Conservation (phyloP, 1,140 invertebrate genomes). For the Wiebesia pumilae region DNA sequence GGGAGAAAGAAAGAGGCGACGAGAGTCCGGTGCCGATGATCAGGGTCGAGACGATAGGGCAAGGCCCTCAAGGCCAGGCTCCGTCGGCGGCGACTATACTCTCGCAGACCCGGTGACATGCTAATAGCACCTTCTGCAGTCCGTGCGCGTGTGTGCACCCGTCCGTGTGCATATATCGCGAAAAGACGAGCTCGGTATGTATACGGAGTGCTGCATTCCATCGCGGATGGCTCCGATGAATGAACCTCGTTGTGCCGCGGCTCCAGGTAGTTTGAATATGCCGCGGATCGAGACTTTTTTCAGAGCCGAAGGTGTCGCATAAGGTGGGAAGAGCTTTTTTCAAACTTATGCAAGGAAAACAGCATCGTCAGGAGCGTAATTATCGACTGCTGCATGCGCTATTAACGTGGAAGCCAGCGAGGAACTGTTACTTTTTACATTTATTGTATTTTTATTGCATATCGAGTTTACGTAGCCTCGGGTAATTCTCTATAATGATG, state of each 20-base stretch:
- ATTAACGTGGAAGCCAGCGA: background rate
- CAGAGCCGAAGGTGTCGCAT: background rate
- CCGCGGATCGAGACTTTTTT: background rate
- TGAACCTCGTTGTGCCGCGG: background rate
- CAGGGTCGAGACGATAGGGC: slow-evolving; percentile 63
- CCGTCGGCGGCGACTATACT: background rate
- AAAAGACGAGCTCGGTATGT: background rate
- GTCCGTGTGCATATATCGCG: background rate
- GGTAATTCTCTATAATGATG: background rate
- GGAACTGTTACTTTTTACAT: background rate
- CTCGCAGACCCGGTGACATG: slow-evolving; percentile 49
- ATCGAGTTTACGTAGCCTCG: background rate
- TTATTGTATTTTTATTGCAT: background rate
- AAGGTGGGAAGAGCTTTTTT: too few relatives aligned
- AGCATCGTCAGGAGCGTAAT: background rate
- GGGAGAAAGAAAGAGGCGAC: background rate
- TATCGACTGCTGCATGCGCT: background rate
- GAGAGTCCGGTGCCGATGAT: slow-evolving; percentile 52
- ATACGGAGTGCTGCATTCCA: slow-evolving; percentile 9
- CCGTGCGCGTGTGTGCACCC: background rate
- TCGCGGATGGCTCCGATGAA: background rate
- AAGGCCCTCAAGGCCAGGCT: slow-evolving; percentile 62
- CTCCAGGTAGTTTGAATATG: background rate
- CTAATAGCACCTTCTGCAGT: slow-evolving; percentile 40
- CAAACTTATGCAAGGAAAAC: too few relatives aligned